These are phyloP conservation scores for Daubentonia madagascariensis DNA, from an alignment of 2,113 vertebrate species.

Conservation along the genomic window DNA sequence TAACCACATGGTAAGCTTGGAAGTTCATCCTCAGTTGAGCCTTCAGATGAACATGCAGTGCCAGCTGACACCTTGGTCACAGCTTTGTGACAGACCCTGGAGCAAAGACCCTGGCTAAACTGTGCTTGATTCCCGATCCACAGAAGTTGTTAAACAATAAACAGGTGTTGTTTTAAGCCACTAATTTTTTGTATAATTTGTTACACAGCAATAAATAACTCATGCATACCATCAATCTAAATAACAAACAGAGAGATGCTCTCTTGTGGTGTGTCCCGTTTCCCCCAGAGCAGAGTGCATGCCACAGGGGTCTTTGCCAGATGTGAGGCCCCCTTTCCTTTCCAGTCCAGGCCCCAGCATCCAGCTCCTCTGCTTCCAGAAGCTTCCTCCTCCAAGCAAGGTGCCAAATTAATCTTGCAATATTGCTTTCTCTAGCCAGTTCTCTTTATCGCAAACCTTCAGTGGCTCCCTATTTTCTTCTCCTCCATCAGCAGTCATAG, in stretches of 20 bases:
- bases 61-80: background rate
- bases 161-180: background rate
- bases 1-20: background rate
- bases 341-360: background rate
- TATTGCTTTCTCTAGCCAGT: background rate
- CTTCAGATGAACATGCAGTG: too few species aligned
- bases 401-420: background rate
- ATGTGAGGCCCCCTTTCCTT: background rate
- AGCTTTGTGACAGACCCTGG: background rate
- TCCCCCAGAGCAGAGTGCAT: background rate
- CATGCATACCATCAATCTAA: background rate
- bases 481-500: background rate
- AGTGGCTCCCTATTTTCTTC: background rate
- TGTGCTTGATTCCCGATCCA: background rate
- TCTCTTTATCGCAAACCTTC: background rate
- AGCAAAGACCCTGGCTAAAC: background rate
- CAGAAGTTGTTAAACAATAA: background rate
- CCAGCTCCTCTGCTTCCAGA: background rate
- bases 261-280: background rate
- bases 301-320: background rate
- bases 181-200: background rate
- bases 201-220: background rate
- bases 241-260: background rate
- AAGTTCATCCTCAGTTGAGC: background rate
- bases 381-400: background rate